Evolutionary conservation across 2,113 vertebrate species (phyloP), one percentile per base, ranked within the genome.

Genomic region (Beaufortia kweichowensis): DNA sequence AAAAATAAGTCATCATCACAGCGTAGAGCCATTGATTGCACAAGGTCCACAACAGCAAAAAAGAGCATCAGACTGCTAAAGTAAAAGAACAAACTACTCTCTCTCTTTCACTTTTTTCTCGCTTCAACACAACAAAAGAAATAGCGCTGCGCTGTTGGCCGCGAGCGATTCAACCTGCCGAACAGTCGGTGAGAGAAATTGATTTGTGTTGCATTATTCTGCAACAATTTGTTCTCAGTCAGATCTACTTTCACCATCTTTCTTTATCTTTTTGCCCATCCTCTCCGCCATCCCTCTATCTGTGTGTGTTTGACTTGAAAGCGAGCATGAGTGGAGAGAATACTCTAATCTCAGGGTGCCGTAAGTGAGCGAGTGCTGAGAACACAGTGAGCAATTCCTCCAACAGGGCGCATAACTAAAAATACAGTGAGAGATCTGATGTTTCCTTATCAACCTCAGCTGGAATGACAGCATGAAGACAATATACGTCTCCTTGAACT

Each of bases 161-260:
- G 12, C 15, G 66, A 71, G 76, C 46, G 43, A 55, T 48, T 21
- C 56, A 69, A 69, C 76, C 65, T 69, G 26, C 65, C 41, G 39
- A 75, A 26, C 39, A 65, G 61, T 46, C 21, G 35, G 48, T 26
- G 74, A 43, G 39, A 73, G 43, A 41, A 69, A 76, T 76, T 67
- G 63, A 70, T 75, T 76, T 80, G 29, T 35, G 66, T 71, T 71
- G n/a, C 57, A 76, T 75, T 76, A 70, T 69, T 80, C 65, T 43
- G 46, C 65, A 70, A 76, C 79, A 76, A 57, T 63, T 80, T 70
- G 57, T 57, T 81, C 74, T 81, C 66, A 39, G 76, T 78, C 59
- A 71, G 57, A 76, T 65, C 46, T 56, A 15, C 59, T 78, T 53
- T 71, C 57, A 21, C 46, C 39, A 57, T 26, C 31, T 77, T 60